Conservation (phyloP, 2,888 invertebrate species). For the Rhabditophanes sp. region DNA sequence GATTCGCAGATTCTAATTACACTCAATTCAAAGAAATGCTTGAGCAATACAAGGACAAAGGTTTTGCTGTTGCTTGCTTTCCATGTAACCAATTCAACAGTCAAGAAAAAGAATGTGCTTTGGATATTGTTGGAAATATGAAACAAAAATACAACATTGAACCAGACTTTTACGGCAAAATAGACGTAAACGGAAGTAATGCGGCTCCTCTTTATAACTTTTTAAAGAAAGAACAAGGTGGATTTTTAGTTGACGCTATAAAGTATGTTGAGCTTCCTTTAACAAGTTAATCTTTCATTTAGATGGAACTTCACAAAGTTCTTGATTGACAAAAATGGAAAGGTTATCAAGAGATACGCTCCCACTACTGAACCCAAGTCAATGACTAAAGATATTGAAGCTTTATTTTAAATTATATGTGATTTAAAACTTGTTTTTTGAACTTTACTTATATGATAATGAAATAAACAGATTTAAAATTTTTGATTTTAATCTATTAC, state of each 20-base stretch:
- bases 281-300: neutral
- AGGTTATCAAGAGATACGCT: slow-evolving; percentile 20
- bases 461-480: too few species aligned
- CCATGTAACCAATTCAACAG: slow-evolving; percentile 67
- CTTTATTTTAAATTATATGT: too few species aligned
- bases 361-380: slow-evolving; percentile 38
- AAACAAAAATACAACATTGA: slow-evolving; percentile 37
- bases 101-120: slow-evolving; percentile 43
- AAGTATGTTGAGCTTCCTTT: slow-evolving; percentile 46
- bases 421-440: too few species aligned
- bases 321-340: slow-evolving; percentile 53
- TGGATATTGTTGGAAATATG: too few species aligned
- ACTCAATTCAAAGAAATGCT: slow-evolving; percentile 59
- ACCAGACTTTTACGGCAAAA: slow-evolving; percentile 52
- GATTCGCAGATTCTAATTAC: slow-evolving; percentile 63
- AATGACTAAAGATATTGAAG: slow-evolving; percentile 35
- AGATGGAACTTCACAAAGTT: slow-evolving; percentile 76
- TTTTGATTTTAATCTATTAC: too few species aligned
- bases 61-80: slow-evolving; percentile 63
- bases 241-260: slow-evolving; percentile 51
- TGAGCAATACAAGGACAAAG: slow-evolving; percentile 58
- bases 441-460: too few species aligned
- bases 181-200: slow-evolving; percentile 59
- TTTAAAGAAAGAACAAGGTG: slow-evolving; percentile 54
- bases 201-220: slow-evolving; percentile 58